Evolutionary conservation across 2,888 invertebrate species (phyloP), one percentile per base, ranked within the genome.

Genomic region (Opisthograptis luteolata): DNA sequence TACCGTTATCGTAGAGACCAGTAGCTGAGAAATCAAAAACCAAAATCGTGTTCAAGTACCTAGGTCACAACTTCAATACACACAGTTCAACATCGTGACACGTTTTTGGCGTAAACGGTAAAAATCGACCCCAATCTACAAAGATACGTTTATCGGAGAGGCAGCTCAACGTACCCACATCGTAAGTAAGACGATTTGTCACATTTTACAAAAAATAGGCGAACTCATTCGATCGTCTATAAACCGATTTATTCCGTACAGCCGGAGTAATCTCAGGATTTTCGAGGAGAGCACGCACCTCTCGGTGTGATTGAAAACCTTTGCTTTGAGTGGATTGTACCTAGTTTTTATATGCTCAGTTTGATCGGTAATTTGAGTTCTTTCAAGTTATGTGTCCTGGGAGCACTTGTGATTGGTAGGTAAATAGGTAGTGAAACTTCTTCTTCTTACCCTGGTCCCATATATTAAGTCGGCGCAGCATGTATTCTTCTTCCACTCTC

Each of bases 211-310:
- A 50, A 60, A 58, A 65, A 40, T 45, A 44, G 43, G 36, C 35
- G 46, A 41, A 49, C 41, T 62, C 58, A 62, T 60, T 62, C 31
- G 49, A 59, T 55, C 41, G 50, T 9, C 54, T 54, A 49, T 56
- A 66, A 59, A 67, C 53, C 62, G 66, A 66, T 71, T 71, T 70
- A 53, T 58, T 42, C 41, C 20, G 45, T 41, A 64, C 66, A 68
- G 61, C 62, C 56, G 45, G 17, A 35, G 64, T 73, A 69, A 73
- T 73, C 73, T 68, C 57, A 39, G 60, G 58, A 61, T 64, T 61
- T 54, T 53, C 44, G 45, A 53, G 34, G 28, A 49, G 46, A 64
- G 66, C 72, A 73, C 72, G 72, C 65, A 60, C 66, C 59, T 60
- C 60, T 17, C 12, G 24, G 17, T 28, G 51, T 66, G 64, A 71